Base-by-base conservation (phyloP, 2,797 vertebrate genomes). In the Betta splendens region DNA sequence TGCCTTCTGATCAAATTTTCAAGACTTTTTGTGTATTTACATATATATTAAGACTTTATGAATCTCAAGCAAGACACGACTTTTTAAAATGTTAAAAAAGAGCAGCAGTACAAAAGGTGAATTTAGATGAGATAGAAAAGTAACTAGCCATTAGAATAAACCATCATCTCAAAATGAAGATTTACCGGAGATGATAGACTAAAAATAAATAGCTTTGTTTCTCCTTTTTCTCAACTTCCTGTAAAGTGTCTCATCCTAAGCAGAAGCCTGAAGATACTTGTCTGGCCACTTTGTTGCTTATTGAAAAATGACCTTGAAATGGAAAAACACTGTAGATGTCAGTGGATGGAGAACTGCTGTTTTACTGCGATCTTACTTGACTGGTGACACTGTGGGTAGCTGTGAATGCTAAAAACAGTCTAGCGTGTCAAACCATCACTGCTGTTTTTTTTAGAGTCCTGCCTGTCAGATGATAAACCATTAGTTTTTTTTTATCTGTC, bases 181-280 rank as follows among this genome's bases (percentile, higher is more conserved):
- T 28, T 1, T 23, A 15, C 8, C 1, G 13, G 1, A 25, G 38
- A 38, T 9, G 26, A 8, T 26, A 3, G 17, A 2, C 26, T 38
- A 22, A 47, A 71, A 55, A 58, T 46, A 56, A 49, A 39, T 26
- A 13, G 8, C 0, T 17, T 25, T n/a, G 26, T 48, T 77, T 77
- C 64, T 56, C 26, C 28, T 69, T 75, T 55, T 43, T 12, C 0
- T 2, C 0, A 1, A 75, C 56, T 81, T 75, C 64, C 57, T 54
- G 54, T 33, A 0, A 6, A 16, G 2, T 26, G n/a, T 26, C 9
- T 17, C 3, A 36, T 52, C 5, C 15, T 5, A 25, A 35, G 1
- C 43, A 1, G 51, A 3, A 22, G 22, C 10, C 9, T 2, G 22
- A 12, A 4, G n/a, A n/a, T n/a, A n/a, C n/a, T 9, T 4, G 1